Conservation (phyloP, 2,113 vertebrate species). For the Phylloscopus trochilus region DNA sequence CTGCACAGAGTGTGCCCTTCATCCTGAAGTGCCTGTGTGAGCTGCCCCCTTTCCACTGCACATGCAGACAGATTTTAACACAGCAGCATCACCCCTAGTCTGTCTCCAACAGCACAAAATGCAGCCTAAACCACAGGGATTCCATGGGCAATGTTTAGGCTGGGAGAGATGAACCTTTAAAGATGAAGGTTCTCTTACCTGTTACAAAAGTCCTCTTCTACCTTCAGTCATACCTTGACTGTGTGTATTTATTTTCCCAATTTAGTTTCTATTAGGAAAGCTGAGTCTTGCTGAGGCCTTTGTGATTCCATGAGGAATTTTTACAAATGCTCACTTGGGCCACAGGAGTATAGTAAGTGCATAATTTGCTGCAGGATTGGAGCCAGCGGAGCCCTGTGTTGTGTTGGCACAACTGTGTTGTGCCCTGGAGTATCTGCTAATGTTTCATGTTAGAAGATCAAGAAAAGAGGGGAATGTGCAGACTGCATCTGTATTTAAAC, state of each 20-base stretch:
- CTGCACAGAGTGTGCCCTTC: not conserved
- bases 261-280: not conserved
- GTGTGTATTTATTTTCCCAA: not conserved
- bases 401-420: not conserved
- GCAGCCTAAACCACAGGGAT: not conserved
- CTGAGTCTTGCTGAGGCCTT: not conserved
- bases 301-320: not conserved
- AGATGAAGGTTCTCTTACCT: not conserved
- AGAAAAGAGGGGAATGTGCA: not conserved
- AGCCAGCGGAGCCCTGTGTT: not conserved
- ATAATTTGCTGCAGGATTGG: not conserved
- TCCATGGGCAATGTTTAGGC: not conserved
- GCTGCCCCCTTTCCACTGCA: not conserved
- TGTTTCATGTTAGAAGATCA: not conserved
- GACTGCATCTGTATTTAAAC: not conserved
- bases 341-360: not conserved
- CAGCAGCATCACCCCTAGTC: accelerated
- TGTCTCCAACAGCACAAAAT: not conserved
- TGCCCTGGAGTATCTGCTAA: not conserved
- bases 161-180: not conserved
- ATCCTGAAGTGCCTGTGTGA: not conserved
- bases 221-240: not conserved
- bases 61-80: not conserved
- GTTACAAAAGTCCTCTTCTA: not conserved
- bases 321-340: not conserved